These are phyloP conservation scores for Sympetrum striolatum DNA, from an alignment of 2,888 invertebrate genomes.

Conservation along the genomic window DNA sequence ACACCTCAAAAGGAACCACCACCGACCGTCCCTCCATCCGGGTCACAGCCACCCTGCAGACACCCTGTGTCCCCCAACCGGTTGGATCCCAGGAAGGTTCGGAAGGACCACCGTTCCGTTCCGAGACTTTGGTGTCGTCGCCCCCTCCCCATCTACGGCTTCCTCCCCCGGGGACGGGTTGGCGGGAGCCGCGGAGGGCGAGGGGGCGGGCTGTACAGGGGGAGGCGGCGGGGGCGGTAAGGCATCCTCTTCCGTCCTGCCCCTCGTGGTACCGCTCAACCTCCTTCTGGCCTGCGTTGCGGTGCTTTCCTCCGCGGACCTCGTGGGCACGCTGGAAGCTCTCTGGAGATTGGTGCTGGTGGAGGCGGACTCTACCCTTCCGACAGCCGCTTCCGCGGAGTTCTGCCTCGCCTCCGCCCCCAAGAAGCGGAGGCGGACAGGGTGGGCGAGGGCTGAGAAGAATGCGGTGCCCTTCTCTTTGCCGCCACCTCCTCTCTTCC, in stretches of 20 bases:
- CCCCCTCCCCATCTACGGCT: conserved; percentile 24
- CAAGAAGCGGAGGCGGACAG: background rate
- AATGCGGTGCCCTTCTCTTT: background rate
- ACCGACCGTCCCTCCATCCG: background rate
- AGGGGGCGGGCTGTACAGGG: background rate
- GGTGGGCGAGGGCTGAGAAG: conserved; percentile 11
- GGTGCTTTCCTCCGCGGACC: conserved; percentile 63
- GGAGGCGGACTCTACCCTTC: conserved; percentile 42
- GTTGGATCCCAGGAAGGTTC: conserved; percentile 75
- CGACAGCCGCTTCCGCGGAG: conserved; percentile 38
- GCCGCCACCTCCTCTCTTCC: background rate
- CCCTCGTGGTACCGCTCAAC: conserved; percentile 51
- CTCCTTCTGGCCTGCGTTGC: conserved; percentile 58
- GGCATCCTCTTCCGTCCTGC: background rate
- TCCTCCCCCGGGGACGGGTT: conserved; percentile 45
- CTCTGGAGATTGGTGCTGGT: conserved; percentile 61
- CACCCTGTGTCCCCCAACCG: conserved; percentile 60
- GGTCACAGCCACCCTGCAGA: conserved; percentile 47
- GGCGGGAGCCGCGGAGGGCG: conserved; percentile 51
- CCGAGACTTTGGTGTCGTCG: conserved; percentile 54
- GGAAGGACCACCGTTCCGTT: conserved; percentile 69
- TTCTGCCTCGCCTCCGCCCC: conserved; percentile 8
- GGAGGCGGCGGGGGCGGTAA: conserved; percentile 11
- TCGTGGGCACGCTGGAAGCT: conserved; percentile 75
- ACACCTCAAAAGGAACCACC: background rate